A percentile compares a stretch with the other conserved stretches of the same genome.
phyloP scores from a whole-genome alignment of 2,113 vertebrate genomes.

The Micromys minutus region DNA sequence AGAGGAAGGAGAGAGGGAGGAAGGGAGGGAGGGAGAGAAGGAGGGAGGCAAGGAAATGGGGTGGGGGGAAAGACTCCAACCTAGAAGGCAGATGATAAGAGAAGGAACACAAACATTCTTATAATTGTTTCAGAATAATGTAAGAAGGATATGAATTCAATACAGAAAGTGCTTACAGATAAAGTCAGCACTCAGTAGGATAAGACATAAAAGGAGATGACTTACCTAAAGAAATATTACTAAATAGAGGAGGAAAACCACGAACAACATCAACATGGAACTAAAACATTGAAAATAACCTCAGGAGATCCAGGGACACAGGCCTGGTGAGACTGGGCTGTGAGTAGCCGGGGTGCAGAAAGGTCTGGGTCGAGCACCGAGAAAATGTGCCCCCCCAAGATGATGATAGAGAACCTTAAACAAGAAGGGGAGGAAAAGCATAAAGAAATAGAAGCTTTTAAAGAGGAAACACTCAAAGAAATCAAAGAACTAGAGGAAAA shows the following conservation, averaged over 20 bases:
- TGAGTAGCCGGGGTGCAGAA: too few species aligned
- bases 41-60: rapidly evolving
- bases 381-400: too few species aligned
- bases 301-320: too few species aligned
- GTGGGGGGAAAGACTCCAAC: background rate
- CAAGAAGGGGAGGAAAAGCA: too few species aligned
- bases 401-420: too few species aligned
- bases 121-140: background rate
- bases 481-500: too few species aligned
- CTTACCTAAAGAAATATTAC: background rate
- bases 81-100: background rate
- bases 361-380: too few species aligned
- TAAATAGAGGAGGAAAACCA: background rate
- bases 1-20: rapidly evolving
- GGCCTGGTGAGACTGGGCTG: too few species aligned
- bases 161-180: background rate
- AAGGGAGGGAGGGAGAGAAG: rapidly evolving
- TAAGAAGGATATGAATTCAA: conserved; percentile 33
- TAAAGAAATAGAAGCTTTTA: too few species aligned
- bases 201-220: background rate
- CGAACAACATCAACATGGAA: background rate
- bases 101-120: background rate
- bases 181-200: background rate
- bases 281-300: background rate
- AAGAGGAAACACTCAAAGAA: too few species aligned